Conservation (phyloP, 2,113 vertebrate genomes). For the Caranx melampygus region DNA sequence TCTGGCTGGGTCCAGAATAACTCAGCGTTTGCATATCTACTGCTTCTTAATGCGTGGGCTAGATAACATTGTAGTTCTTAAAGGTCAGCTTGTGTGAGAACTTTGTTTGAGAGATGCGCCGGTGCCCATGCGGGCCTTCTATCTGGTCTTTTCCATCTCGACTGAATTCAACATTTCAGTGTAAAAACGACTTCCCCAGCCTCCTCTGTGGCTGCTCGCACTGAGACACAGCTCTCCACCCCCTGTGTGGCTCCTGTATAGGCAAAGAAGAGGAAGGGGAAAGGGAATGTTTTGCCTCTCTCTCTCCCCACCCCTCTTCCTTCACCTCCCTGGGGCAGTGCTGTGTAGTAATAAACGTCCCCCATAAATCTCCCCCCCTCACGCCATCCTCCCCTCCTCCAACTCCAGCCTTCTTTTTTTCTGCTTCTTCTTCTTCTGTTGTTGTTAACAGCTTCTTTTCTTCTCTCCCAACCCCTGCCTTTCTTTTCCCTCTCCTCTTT, state of each 20-base stretch:
- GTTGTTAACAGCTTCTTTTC: conserved; percentile 61
- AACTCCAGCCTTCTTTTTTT: conserved; percentile 47
- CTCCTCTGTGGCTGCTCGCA: conserved; percentile 27
- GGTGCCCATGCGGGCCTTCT: no score
- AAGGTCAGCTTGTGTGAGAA: not conserved
- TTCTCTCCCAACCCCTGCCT: conserved; percentile 38
- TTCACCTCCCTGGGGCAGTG: conserved; percentile 74
- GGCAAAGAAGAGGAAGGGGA: conserved; percentile 68
- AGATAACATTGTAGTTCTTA: not conserved
- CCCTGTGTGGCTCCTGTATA: conserved; percentile 67
- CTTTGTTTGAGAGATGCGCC: not conserved
- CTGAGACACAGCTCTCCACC: conserved; percentile 62
- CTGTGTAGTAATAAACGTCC: conserved; percentile 82
- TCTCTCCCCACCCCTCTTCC: conserved; percentile 53
- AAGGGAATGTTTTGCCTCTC: conserved; percentile 76
- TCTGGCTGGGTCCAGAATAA: conserved; percentile 34
- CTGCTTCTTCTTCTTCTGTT: conserved; percentile 42
- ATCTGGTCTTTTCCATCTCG: conserved; percentile 13
- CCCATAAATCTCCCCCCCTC: conserved; percentile 80
- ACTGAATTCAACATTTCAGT: conserved; percentile 30
- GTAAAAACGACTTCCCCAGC: conserved; percentile 46
- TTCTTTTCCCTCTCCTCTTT: conserved; percentile 34
- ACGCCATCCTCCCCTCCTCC: conserved; percentile 70
- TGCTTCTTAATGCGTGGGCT: not conserved
- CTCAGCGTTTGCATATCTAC: conserved; percentile 5